A percentile compares a stretch with the other conserved stretches of the same genome.
phyloP scores from a whole-genome alignment of 2,797 vertebrate genomes.

The Erpetoichthys calabaricus region DNA sequence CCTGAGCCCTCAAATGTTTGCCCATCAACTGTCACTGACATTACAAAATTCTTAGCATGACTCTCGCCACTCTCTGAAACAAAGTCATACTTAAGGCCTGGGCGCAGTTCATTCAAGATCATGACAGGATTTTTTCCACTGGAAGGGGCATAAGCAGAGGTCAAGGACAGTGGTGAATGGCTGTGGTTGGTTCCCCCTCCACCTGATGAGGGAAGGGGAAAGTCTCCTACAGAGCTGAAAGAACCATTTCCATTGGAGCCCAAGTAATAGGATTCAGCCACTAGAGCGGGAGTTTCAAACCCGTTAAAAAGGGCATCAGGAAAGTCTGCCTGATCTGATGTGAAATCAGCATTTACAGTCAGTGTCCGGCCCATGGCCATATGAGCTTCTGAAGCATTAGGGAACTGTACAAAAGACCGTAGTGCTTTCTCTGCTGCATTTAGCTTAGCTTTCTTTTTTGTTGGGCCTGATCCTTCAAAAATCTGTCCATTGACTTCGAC shows the following conservation, averaged over 20 bases:
- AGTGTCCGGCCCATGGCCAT: conserved; percentile 90
- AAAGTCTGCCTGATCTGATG: conserved; percentile 91
- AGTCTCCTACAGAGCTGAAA: conserved; percentile 67
- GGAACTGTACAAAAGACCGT: conserved; percentile 92
- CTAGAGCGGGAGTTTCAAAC: conserved; percentile 71
- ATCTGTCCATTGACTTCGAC: conserved; percentile 92
- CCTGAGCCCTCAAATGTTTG: conserved; percentile 91
- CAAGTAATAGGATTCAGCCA: conserved; percentile 68
- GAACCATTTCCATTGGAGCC: conserved; percentile 77
- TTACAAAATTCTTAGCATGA: conserved; percentile 95
- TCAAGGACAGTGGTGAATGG: conserved; percentile 63
- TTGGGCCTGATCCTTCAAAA: conserved; percentile 88
- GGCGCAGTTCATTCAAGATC: conserved; percentile 93
- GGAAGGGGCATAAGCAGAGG: conserved; percentile 59
- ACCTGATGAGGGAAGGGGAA: conserved; percentile 49
- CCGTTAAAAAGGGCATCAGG: conserved; percentile 92
- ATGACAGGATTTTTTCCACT: conserved; percentile 94
- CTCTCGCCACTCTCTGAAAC: conserved; percentile 93
- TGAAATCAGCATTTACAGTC: conserved; percentile 84
- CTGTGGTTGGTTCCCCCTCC: conserved; percentile 49
- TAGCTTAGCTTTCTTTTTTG: conserved; percentile 93
- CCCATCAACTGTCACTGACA: conserved; percentile 84
- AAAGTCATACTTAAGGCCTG: conserved; percentile 90
- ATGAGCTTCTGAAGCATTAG: conserved; percentile 88
- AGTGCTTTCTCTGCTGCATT: conserved; percentile 87